Evolutionary conservation across 2,888 invertebrate species (phyloP).

Genomic region (Endotricha flammealis): DNA sequence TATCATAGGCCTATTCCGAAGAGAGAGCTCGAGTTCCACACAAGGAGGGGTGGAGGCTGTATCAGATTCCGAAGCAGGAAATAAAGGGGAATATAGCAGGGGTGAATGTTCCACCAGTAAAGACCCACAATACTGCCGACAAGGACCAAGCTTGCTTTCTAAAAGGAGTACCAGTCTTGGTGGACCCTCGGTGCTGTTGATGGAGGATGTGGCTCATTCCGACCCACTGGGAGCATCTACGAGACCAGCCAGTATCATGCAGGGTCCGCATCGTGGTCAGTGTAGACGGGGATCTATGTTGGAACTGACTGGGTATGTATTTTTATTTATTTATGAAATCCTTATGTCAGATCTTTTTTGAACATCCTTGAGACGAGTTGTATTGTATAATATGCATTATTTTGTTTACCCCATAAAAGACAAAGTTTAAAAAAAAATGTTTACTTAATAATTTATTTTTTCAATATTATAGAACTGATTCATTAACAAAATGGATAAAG

Average conservation of each 20-base stretch:
- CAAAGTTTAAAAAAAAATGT: too few relatives aligned
- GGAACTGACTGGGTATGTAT: constrained; percentile 85
- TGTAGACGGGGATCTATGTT: constrained; percentile 89
- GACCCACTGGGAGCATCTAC: constrained; percentile 81
- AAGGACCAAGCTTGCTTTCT: constrained; percentile 58
- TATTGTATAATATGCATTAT: too few relatives aligned
- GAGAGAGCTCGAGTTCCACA: constrained; percentile 87
- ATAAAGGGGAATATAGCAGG: constrained; percentile 58
- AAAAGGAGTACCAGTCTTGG: constrained; percentile 69
- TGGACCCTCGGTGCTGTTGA: constrained; percentile 75
- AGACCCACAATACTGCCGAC: constrained; percentile 57
- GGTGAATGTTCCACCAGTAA: constrained; percentile 42
- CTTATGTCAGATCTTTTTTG: neutral
- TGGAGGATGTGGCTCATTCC: constrained; percentile 79
- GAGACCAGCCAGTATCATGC: constrained; percentile 78
- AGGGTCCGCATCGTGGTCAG: constrained; percentile 80
- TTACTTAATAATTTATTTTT: too few relatives aligned
- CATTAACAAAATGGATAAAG: too few relatives aligned
- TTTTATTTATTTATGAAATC: neutral
- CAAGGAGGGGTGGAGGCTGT: constrained; percentile 75
- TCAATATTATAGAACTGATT: too few relatives aligned
- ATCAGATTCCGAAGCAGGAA: constrained; percentile 78
- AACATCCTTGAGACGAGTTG: neutral
- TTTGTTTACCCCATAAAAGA: too few relatives aligned
- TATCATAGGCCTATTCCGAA: constrained; percentile 92